phyloP scores from a whole-genome alignment of 2,888 invertebrate species.

The Torymus tubicola region DNA sequence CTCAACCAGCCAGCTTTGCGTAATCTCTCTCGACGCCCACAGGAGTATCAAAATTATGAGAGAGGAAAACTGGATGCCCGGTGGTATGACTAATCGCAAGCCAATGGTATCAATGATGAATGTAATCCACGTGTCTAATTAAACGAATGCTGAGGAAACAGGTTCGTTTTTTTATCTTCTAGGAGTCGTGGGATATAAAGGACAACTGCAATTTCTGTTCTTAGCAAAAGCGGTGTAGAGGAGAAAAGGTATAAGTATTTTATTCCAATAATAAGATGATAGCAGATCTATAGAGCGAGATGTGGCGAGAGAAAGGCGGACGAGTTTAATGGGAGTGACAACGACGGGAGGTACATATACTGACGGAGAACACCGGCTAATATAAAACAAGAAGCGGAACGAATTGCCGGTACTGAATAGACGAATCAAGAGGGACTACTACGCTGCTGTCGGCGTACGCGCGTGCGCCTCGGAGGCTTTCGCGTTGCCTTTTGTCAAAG shows the following conservation, averaged over 20 bases:
- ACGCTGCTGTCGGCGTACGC: not conserved
- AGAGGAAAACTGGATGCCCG: no score
- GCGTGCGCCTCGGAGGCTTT: constrained; percentile 28
- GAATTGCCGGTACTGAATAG: constrained; percentile 50
- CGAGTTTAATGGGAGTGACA: not conserved
- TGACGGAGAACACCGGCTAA: not conserved
- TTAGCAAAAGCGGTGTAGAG: no score
- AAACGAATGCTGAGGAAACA: no score
- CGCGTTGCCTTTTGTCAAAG: constrained; percentile 53
- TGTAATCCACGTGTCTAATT: no score
- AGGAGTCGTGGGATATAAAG: no score
- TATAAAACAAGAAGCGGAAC: constrained; percentile 36
- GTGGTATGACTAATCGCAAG: no score
- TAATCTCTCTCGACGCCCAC: no score
- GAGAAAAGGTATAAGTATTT: not conserved
- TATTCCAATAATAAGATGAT: constrained; percentile 10
- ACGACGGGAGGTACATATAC: not conserved
- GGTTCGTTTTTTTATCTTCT: no score
- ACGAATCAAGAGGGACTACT: constrained; percentile 29
- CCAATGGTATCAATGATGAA: no score
- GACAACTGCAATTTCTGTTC: no score
- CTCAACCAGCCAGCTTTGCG: no score
- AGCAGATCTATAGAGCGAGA: not conserved
- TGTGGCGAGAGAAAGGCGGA: not conserved
- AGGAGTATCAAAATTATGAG: no score